phyloP scores from a whole-genome alignment of 2,113 vertebrate genomes.

The Entelurus aequoreus region DNA sequence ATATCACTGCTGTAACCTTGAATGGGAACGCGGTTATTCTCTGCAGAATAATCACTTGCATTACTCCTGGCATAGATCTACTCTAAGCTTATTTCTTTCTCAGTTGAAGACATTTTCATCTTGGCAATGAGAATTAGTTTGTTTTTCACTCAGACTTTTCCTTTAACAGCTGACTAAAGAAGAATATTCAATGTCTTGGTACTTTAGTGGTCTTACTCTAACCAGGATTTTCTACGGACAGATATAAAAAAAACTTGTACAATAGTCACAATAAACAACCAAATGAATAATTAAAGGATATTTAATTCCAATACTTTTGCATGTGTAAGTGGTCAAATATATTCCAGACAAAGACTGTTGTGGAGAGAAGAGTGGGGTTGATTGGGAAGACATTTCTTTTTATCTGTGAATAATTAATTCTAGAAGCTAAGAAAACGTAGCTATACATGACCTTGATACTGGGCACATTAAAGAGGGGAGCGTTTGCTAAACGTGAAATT shows the following conservation, averaged over 20 bases:
- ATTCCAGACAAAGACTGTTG: constrained; percentile 36
- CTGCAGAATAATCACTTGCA: constrained; percentile 33
- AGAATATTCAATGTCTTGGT: constrained; percentile 30
- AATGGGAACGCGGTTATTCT: constrained; percentile 36
- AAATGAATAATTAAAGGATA: constrained; percentile 5
- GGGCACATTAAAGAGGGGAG: constrained; percentile 59
- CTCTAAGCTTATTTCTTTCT: constrained; percentile 40
- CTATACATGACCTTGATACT: constrained; percentile 70
- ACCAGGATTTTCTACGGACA: no score
- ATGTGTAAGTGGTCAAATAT: constrained; percentile 18
- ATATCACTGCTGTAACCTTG: constrained; percentile 58
- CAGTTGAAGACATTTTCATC: constrained; percentile 28
- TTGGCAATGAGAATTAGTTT: constrained; percentile 32
- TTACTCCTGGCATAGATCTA: constrained; percentile 43
- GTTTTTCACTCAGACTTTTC: constrained; percentile 25
- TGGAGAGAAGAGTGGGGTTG: constrained; percentile 7
- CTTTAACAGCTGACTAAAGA: constrained; percentile 23
- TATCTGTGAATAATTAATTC: constrained; percentile 61
- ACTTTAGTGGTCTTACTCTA: background rate
- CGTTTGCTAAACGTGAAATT: constrained; percentile 68
- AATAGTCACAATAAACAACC: constrained; percentile 5
- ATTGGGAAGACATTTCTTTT: constrained; percentile 28
- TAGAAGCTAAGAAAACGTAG: constrained; percentile 41
- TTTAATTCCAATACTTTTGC: constrained; percentile 7
- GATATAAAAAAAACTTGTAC: background rate